Evolutionary conservation across 2,888 invertebrate genomes (phyloP), one percentile per base, ranked within the genome.

Genomic region (Siphlonurus alternatus): DNA sequence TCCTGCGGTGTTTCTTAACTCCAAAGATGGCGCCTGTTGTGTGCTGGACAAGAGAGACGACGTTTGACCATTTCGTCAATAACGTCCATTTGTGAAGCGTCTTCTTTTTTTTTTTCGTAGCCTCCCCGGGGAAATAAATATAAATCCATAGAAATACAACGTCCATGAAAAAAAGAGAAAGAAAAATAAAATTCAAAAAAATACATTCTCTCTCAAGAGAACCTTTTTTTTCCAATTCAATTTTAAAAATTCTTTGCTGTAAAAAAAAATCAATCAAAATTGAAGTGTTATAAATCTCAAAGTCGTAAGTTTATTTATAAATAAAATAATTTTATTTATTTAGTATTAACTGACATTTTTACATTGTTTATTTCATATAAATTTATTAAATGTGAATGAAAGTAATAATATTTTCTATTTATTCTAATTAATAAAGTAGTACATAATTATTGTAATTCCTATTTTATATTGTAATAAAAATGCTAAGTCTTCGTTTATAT

Each of bases 21-120:
- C n/a, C n/a, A n/a, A n/a, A n/a, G n/a, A n/a, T n/a, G n/a, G n/a
- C n/a, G n/a, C n/a, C n/a, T n/a, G n/a, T n/a, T n/a, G n/a, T n/a
- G n/a, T n/a, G n/a, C n/a, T n/a, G n/a, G n/a, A n/a, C n/a, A n/a
- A n/a, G 56, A 56, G 20, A n/a, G n/a, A 56, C 56, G 56, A 56
- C 56, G 56, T 56, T 56, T 56, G 56, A 56, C 56, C 56, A 56
- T 56, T 56, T 56, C 56, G 56, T 56, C 56, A 56, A 56, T 56
- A 56, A 56, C 56, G 56, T 56, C 56, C 56, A 56, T 56, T 56
- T 56, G 56, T 56, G 5, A n/a, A 18, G n/a, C 15, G 15, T 38
- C 5, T 38, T 38, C 5, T 38, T 38, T 38, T 22, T 22, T n/a
- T 22, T 56, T 20, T n/a, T 22, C 56, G 7, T 22, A n/a, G 5